Conservation (phyloP, 2,888 invertebrate species). For the Philereme vetulata region DNA sequence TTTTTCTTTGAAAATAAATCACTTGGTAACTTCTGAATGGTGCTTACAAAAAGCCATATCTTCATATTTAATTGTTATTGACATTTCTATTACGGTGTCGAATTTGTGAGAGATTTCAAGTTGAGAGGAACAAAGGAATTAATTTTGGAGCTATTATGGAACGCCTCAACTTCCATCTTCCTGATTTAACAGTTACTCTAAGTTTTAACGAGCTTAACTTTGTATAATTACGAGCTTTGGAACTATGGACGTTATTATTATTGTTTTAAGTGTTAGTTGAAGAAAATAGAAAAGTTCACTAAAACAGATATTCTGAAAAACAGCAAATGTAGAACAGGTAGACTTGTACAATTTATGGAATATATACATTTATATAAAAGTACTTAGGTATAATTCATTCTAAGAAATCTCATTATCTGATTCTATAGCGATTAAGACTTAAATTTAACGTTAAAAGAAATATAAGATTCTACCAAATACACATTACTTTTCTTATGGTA, state of each 20-base stretch:
- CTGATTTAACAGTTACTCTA: conserved; percentile 58
- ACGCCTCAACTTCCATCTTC: conserved; percentile 50
- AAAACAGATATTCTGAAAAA: neutral
- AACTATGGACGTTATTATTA: conserved; percentile 36
- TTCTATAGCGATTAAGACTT: neutral
- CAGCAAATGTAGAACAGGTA: neutral
- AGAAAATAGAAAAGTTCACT: conserved; percentile 5
- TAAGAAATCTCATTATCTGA: neutral
- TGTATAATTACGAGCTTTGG: conserved; percentile 48
- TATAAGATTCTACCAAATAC: neutral
- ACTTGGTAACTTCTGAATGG: conserved; percentile 28
- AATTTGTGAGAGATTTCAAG: conserved; percentile 14
- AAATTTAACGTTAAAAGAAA: neutral
- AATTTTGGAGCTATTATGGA: conserved; percentile 55
- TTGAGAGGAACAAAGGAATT: conserved; percentile 29
- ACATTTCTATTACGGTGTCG: conserved; percentile 17
- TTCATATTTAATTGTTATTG: conserved; percentile 21
- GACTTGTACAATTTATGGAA: neutral
- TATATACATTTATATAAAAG: neutral
- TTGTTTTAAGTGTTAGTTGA: conserved; percentile 21
- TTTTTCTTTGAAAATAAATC: conserved; percentile 33
- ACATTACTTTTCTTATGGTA: neutral
- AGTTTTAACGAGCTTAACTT: conserved; percentile 68
- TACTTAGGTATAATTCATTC: neutral
- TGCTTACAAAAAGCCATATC: conserved; percentile 28